phyloP scores from a whole-genome alignment of 2,113 vertebrate species.

The Perccottus glenii region DNA sequence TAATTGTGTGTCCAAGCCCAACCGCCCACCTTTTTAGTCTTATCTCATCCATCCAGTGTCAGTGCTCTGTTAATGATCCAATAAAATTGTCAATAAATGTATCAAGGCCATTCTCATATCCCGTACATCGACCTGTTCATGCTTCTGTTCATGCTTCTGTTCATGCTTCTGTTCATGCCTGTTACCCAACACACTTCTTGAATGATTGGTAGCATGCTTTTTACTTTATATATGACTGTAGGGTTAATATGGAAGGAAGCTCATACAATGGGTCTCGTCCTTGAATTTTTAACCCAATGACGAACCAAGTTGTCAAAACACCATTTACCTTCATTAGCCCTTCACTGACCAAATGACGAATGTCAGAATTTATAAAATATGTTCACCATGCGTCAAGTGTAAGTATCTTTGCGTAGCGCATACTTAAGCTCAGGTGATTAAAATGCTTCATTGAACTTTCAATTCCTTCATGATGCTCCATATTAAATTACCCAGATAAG shows the following conservation, averaged over 20 bases:
- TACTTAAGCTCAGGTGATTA: background rate
- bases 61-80: conserved; percentile 25
- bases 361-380: background rate
- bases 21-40: conserved; percentile 3
- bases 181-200: background rate
- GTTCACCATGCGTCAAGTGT: background rate
- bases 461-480: conserved; percentile 24
- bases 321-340: background rate
- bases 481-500: conserved; percentile 29
- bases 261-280: background rate
- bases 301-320: conserved; percentile 6
- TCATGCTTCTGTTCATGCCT: background rate
- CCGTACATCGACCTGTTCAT: background rate
- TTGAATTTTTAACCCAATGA: background rate
- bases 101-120: conserved; percentile 10
- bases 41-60: conserved; percentile 6
- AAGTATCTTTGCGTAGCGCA: background rate
- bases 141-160: background rate
- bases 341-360: background rate
- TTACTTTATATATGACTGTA: background rate
- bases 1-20: conserved; percentile 8
- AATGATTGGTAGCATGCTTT: background rate
- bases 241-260: background rate
- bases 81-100: conserved; percentile 25
- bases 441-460: conserved; percentile 11